Conservation (phyloP, 2,888 invertebrate genomes). For the Ditula angustiorana region DNA sequence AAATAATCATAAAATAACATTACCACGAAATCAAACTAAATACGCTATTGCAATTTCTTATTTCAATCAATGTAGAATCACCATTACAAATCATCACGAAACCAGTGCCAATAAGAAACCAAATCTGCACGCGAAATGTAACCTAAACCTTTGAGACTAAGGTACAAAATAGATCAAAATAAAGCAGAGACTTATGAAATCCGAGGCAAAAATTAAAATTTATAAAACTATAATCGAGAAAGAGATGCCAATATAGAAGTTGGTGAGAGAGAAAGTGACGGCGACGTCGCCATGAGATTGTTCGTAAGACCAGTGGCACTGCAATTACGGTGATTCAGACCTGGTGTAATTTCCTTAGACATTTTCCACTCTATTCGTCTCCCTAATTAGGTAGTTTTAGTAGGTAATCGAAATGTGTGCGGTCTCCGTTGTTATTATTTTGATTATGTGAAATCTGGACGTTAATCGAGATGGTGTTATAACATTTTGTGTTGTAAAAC, state of each 20-base stretch:
- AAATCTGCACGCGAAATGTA: background rate
- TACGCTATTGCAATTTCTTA: conserved; percentile 12
- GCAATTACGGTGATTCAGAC: conserved; percentile 75
- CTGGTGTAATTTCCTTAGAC: conserved; percentile 70
- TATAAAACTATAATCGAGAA: conserved; percentile 36
- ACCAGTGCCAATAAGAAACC: conserved; percentile 43
- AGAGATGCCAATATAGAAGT: conserved; percentile 14
- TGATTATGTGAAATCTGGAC: conserved; percentile 63
- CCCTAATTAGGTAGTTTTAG: conserved; percentile 76
- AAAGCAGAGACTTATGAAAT: conserved; percentile 16
- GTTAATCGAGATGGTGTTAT: conserved; percentile 4
- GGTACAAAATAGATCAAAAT: background rate
- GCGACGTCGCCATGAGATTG: conserved; percentile 61
- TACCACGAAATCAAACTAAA: conserved; percentile 5
- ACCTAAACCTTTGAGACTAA: background rate
- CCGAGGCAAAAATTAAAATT: conserved; percentile 24
- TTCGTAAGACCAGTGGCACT: conserved; percentile 78
- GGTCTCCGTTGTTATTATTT: conserved; percentile 75
- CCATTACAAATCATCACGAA: conserved; percentile 47
- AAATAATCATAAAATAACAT: conserved; percentile 7
- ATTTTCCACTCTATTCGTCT: conserved; percentile 67
- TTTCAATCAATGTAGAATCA: conserved; percentile 34
- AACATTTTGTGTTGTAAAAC: conserved; percentile 2
- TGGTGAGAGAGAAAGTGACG: conserved; percentile 61
- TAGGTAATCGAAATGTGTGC: conserved; percentile 73